phyloP scores from a whole-genome alignment of 2,888 invertebrate genomes.

The Hirtodrosophila duncani region DNA sequence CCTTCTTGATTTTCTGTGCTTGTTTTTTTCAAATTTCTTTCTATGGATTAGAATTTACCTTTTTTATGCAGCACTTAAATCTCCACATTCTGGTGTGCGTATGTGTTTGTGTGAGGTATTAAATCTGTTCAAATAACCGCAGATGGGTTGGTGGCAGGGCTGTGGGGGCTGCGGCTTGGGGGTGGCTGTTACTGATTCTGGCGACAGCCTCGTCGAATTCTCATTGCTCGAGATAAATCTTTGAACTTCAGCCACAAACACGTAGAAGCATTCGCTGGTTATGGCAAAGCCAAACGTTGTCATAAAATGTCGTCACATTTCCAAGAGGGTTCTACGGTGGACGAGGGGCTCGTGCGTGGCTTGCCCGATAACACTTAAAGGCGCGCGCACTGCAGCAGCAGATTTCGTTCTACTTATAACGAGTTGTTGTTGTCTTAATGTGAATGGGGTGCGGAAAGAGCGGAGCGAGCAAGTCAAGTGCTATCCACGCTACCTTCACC shows the following conservation, averaged over 20 bases:
- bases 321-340: constrained; percentile 23
- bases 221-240: constrained; percentile 70
- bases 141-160: constrained; percentile 11
- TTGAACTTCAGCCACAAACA: constrained; percentile 72
- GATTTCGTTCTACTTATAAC: constrained; percentile 69
- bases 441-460: constrained; percentile 18
- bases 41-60: constrained; percentile 59
- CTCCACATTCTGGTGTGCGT: constrained; percentile 44
- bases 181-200: constrained; percentile 28
- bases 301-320: constrained; percentile 67
- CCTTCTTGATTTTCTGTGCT: no score
- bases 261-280: constrained; percentile 72
- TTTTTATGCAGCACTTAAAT: constrained; percentile 64
- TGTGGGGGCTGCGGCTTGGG: background rate
- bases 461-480: no score
- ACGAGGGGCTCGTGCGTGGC: constrained; percentile 13
- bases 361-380: constrained; percentile 70
- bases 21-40: constrained; percentile 46
- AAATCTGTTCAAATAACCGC: constrained; percentile 69
- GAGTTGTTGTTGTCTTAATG: constrained; percentile 67
- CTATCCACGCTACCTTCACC: background rate
- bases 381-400: constrained; percentile 71
- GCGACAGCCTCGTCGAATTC: constrained; percentile 67
- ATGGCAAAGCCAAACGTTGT: constrained; percentile 58
- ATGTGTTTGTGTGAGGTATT: constrained; percentile 36